These are phyloP conservation scores for Cichladusa arquata DNA, from an alignment of 2,113 vertebrate genomes.

Conservation along the genomic window DNA sequence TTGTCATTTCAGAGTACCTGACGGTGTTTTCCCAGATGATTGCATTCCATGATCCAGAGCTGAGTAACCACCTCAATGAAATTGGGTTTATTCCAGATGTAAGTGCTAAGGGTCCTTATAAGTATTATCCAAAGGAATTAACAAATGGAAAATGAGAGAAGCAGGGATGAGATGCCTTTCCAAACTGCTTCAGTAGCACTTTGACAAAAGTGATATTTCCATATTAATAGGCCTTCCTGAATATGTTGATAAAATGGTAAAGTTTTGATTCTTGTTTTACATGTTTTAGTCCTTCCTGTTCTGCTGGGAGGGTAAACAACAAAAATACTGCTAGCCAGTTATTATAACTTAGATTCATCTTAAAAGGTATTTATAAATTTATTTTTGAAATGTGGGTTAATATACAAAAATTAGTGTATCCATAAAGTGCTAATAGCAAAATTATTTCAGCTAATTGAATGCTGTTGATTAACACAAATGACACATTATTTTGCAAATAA, in stretches of 20 bases:
- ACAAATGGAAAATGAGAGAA: not conserved
- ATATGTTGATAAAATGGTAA: not conserved
- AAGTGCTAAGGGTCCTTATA: slow-evolving; percentile 70
- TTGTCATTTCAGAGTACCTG: slow-evolving; percentile 88
- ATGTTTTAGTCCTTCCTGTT: not conserved
- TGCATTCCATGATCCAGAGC: slow-evolving; percentile 96
- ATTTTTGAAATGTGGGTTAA: not conserved
- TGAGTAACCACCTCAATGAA: slow-evolving; percentile 98
- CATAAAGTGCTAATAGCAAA: not conserved
- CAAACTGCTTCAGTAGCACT: not conserved
- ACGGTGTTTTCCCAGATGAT: slow-evolving; percentile 99
- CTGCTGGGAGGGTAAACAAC: not conserved
- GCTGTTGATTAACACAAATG: not conserved
- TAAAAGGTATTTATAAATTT: not conserved
- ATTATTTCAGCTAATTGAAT: not conserved
- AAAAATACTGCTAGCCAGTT: not conserved
- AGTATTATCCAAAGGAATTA: not conserved
- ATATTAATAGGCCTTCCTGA: not conserved
- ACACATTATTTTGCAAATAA: not conserved
- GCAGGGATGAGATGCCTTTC: not conserved
- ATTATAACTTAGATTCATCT: not conserved
- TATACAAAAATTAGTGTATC: not conserved
- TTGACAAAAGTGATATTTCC: not conserved
- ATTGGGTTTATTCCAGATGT: slow-evolving; percentile 99
- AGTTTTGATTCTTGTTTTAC: not conserved